Percentiles rank a stretch among this genome's conserved stretches.
phyloP scores from a whole-genome alignment of 2,797 vertebrate species.

The Helarctos malayanus region DNA sequence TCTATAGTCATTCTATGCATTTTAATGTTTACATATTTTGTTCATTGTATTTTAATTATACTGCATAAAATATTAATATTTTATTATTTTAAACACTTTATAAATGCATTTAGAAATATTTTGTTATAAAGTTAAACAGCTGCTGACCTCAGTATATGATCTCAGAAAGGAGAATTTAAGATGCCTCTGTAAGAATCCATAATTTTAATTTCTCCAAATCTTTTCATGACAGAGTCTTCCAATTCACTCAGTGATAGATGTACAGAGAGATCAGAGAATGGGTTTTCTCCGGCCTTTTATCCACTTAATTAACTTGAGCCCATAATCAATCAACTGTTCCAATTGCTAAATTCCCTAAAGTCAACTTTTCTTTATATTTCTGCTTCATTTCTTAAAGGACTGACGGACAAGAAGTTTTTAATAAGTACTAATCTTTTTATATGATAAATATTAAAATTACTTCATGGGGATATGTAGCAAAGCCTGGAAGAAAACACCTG shows the following conservation, averaged over 20 bases:
- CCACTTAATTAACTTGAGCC: neutral
- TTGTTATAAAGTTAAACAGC: constrained; percentile 7
- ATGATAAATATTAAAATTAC: neutral
- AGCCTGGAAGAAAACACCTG: neutral
- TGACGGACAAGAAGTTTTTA: neutral
- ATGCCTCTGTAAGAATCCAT: neutral
- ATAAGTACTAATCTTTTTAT: neutral
- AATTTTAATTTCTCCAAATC: neutral
- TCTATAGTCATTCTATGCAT: neutral
- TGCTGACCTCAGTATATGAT: neutral
- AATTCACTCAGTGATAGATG: neutral
- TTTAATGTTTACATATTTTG: neutral
- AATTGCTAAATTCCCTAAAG: neutral
- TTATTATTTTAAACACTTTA: neutral
- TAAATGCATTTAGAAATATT: neutral
- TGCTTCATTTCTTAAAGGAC: neutral
- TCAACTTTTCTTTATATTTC: neutral
- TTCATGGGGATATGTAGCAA: neutral
- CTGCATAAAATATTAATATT: neutral
- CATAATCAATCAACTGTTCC: neutral
- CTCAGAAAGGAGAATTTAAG: constrained; percentile 16
- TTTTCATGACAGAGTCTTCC: neutral
- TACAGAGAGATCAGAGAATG: neutral
- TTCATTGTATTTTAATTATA: neutral
- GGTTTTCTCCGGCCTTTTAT: neutral